Evolutionary conservation across 2,888 invertebrate species (phyloP), one percentile per base, ranked within the genome.

Genomic region (Drosophila tripunctata): DNA sequence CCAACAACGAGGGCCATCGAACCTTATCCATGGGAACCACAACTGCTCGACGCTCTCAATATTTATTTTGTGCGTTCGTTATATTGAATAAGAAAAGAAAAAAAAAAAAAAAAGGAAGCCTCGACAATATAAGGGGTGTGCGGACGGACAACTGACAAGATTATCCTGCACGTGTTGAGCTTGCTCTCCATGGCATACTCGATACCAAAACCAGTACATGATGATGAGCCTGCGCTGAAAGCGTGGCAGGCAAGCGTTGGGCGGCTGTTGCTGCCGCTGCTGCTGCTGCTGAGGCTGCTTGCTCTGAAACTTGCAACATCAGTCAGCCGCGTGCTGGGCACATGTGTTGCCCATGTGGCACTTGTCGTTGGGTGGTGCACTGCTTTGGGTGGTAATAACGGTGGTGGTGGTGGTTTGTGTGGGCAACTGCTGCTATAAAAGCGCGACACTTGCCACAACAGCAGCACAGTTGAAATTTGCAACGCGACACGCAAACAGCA

Each of bases 21-120:
- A 83, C 82, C 83, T 90, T 89, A 82, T 75, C 88, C 88, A 87
- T 89, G 89, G 90, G 89, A 89, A 89, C 88, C 85, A 83, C 89
- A 90, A 89, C 89, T 89, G 89, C 88, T 88, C 87, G 69, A 73
- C 88, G 84, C 83, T 88, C 86, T 87, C 88, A 84, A 87, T 87
- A 88, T 87, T 82, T 82, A 82, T 81, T 87, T 75, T 87, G 84
- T 75, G 81, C 81, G 70, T 77, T 73, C 78, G 70, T 74, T 80
- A 81, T 78, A 81, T 87, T 81, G 78, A 81, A 87, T 67, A 69
- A 67, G 55, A 30, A 43, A 67, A 75, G 67, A 61, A 43, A 47
- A 71, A 47, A 8, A 31, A 51, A 62, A 36, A 15, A 60, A 41
- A 19, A 47, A 63, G 78, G 78, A 63, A 67, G 61, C 74, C 51